Conservation (phyloP, 2,888 invertebrate species). For the Catocala nupta region DNA sequence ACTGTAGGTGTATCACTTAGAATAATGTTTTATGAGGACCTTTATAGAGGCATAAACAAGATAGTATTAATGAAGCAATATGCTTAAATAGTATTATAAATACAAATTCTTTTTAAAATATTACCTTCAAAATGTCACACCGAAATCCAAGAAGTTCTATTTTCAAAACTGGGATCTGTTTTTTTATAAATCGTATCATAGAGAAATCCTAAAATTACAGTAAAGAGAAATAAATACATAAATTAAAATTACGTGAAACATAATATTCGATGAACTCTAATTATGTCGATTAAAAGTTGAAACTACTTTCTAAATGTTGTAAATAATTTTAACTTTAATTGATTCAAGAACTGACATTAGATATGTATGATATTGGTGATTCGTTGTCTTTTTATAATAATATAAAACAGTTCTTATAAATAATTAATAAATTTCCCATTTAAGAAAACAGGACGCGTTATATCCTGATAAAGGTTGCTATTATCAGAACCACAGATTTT, state of each 20-base stretch:
- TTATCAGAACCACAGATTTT: too few relatives aligned
- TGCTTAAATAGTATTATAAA: too few relatives aligned
- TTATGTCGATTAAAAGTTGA: constrained; percentile 16
- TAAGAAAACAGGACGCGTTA: too few relatives aligned
- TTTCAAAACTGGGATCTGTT: too few relatives aligned
- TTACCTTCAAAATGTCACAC: too few relatives aligned
- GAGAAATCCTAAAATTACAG: constrained; percentile 15
- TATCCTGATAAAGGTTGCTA: too few relatives aligned
- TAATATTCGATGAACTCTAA: constrained; percentile 21
- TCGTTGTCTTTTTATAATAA: too few relatives aligned
- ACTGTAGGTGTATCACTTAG: constrained; percentile 11
- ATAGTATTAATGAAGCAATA: neutral
- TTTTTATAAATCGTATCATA: neutral
- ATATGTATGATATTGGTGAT: neutral
- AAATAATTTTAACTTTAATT: constrained; percentile 34
- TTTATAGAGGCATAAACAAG: neutral
- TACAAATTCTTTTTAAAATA: too few relatives aligned
- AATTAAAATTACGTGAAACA: constrained; percentile 20
- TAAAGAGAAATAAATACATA: constrained; percentile 6
- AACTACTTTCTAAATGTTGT: constrained; percentile 39
- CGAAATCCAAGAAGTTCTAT: too few relatives aligned
- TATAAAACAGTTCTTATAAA: too few relatives aligned
- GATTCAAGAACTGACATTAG: constrained; percentile 1
- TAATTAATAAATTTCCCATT: too few relatives aligned
- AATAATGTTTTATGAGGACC: constrained; percentile 2